Evolutionary conservation across 2,113 vertebrate genomes (phyloP).

Genomic region (Lasiurus borealis): DNA sequence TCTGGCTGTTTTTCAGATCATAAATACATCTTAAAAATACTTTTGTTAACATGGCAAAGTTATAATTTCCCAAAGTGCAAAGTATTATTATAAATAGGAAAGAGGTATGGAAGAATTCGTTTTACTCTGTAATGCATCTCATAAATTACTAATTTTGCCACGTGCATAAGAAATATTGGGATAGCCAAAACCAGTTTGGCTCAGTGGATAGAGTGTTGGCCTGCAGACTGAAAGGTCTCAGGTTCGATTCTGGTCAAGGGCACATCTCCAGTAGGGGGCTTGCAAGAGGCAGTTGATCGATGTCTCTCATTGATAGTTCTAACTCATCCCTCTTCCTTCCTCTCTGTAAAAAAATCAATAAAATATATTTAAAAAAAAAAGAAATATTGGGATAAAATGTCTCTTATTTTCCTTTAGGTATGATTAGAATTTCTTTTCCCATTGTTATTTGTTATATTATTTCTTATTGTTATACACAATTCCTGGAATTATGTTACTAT

Average conservation of each 20-base stretch:
- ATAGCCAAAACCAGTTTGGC: background rate
- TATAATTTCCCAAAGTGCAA: conserved; percentile 75
- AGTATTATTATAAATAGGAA: conserved; percentile 68
- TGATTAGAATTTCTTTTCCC: conserved; percentile 67
- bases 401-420: conserved; percentile 16
- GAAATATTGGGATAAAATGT: conserved; percentile 33
- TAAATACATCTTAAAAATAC: conserved; percentile 18
- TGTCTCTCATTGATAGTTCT: no score
- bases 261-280: no score
- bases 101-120: conserved; percentile 36
- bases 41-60: conserved; percentile 64
- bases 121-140: background rate
- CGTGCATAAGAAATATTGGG: conserved; percentile 8
- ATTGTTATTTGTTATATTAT: background rate
- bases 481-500: background rate
- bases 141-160: conserved; percentile 42
- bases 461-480: background rate
- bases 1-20: conserved; percentile 57
- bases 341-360: no score
- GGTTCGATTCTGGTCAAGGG: no score
- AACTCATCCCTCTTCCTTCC: no score
- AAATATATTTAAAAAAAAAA: background rate
- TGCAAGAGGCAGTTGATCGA: no score
- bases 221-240: no score
- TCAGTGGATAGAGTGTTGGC: no score